Evolutionary conservation across 2,888 invertebrate genomes (phyloP).

Genomic region (Lasioglossum morio): DNA sequence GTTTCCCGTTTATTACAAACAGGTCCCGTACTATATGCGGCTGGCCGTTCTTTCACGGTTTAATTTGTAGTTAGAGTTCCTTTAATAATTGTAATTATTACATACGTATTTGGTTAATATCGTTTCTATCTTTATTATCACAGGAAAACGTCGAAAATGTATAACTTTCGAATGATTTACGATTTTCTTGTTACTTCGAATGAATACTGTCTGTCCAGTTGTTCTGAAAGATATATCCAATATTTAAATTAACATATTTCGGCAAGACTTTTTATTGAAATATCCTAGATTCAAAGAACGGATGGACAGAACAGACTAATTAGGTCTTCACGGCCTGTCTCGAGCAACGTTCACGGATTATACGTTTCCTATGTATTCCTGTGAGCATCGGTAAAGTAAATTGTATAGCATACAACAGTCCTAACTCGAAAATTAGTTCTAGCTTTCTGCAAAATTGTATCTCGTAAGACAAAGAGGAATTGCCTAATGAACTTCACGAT

Average conservation of each 20-base stretch:
- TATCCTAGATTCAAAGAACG: neutral
- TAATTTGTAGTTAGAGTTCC: too few species aligned
- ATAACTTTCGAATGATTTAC: too few species aligned
- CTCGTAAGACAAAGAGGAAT: neutral
- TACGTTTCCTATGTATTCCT: neutral
- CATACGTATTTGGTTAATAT: too few species aligned
- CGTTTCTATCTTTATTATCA: neutral
- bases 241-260: too few species aligned
- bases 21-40: neutral
- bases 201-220: too few species aligned
- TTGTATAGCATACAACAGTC: neutral
- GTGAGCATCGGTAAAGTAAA: neutral
- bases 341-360: neutral
- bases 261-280: neutral
- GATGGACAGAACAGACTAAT: neutral
- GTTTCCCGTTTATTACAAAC: neutral
- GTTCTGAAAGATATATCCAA: too few species aligned
- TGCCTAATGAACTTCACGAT: neutral
- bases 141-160: neutral
- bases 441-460: neutral
- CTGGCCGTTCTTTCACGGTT: too few species aligned
- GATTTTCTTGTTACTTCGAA: too few species aligned
- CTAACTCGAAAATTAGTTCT: neutral
- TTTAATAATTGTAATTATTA: too few species aligned
- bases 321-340: neutral